These are phyloP conservation scores for Brachystomella parvula DNA, from an alignment of 1,140 invertebrate genomes.

Conservation along the genomic window DNA sequence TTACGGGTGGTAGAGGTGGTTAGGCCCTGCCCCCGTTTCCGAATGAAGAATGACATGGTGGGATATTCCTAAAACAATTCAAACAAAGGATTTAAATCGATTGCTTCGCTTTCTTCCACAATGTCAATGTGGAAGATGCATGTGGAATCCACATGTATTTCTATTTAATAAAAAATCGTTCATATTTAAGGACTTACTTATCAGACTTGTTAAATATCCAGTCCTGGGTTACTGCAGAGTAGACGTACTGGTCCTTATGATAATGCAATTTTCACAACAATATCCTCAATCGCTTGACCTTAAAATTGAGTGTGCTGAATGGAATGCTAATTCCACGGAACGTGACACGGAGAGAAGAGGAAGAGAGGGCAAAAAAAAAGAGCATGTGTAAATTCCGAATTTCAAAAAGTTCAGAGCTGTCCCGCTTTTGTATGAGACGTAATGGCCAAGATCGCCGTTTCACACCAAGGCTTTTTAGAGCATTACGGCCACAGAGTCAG, in stretches of 20 bases:
- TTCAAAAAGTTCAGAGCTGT: not conserved
- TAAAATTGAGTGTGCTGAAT: not conserved
- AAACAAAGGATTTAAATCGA: too few relatives aligned
- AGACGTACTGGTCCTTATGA: not conserved
- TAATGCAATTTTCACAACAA: not conserved
- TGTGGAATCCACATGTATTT: not conserved
- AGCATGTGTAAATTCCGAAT: not conserved
- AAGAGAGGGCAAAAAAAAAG: too few relatives aligned
- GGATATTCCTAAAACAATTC: not conserved
- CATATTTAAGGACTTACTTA: not conserved
- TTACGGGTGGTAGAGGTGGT: not conserved
- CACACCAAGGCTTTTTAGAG: not conserved
- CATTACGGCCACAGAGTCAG: not conserved
- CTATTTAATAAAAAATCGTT: not conserved
- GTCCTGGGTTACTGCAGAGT: not conserved
- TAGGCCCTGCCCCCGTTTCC: conserved; percentile 8
- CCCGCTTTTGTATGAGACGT: not conserved
- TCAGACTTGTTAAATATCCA: not conserved
- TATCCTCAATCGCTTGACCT: not conserved
- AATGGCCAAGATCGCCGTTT: not conserved
- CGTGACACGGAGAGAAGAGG: not conserved
- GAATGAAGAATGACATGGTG: conserved; percentile 29
- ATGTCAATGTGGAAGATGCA: too few relatives aligned
- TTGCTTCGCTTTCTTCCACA: too few relatives aligned
- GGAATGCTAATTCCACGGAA: not conserved